Conservation (phyloP, 1,140 invertebrate genomes). For the Caenorhabditis inopinata region DNA sequence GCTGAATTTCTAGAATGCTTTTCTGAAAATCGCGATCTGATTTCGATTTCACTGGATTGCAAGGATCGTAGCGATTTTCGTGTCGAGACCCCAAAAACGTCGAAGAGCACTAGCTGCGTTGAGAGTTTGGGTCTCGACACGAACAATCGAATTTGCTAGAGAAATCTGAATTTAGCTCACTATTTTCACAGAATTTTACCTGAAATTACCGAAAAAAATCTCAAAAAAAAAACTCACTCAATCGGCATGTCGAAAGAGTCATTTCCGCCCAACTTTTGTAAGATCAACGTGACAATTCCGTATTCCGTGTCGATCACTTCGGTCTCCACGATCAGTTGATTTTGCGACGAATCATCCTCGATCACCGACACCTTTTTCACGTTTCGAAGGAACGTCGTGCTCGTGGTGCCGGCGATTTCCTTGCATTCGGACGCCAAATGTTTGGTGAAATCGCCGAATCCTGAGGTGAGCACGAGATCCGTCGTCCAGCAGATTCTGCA, state of each 20-base stretch:
- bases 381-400: constrained; percentile 29
- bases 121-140: no score
- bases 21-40: no score
- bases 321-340: constrained; percentile 17
- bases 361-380: constrained; percentile 17
- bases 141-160: background rate
- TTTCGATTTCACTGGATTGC: no score
- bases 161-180: background rate
- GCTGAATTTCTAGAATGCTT: no score
- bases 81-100: no score
- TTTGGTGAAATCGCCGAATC: background rate
- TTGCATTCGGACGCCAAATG: constrained; percentile 16
- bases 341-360: constrained; percentile 3
- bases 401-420: constrained; percentile 12
- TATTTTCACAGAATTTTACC: no score
- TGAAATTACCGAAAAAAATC: background rate
- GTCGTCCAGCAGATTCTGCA: constrained; percentile 38
- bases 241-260: background rate
- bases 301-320: background rate
- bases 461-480: background rate
- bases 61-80: no score
- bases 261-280: constrained; percentile 26
- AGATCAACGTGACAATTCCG: constrained; percentile 28
- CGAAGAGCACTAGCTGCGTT: no score
- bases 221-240: background rate